Percentiles rank a stretch among this genome's conserved stretches.
Evolutionary conservation across 37 sponge, comb jelly and placozoan genomes (phyloP).

Genomic region (Halichondria panicea): DNA sequence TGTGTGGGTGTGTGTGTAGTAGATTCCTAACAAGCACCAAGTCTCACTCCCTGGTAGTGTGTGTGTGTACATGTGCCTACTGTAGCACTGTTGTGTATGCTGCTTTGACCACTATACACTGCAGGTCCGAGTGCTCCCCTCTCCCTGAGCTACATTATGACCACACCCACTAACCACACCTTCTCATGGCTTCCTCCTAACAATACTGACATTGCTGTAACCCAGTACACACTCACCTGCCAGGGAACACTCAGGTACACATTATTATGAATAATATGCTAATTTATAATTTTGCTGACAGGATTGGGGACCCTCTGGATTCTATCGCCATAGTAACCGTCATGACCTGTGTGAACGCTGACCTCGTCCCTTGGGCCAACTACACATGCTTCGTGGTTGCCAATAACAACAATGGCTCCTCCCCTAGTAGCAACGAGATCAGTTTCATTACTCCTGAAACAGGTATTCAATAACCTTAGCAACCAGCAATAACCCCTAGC

Average conservation of each 20-base stretch:
- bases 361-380: not conserved
- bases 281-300: too few relatives aligned
- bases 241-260: too few relatives aligned
- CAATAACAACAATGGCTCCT: constrained; percentile 2
- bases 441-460: not conserved
- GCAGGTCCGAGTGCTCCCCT: constrained; percentile 16
- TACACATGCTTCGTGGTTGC: constrained; percentile 29
- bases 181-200: constrained; percentile 10
- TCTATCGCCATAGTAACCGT: not conserved
- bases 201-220: not conserved
- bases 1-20: too few relatives aligned
- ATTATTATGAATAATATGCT: too few relatives aligned
- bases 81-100: too few relatives aligned
- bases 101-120: too few relatives aligned
- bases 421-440: not conserved
- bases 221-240: constrained; percentile 1
- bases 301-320: not conserved
- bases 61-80: too few relatives aligned
- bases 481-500: not conserved
- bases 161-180: not conserved
- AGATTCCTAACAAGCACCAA: too few relatives aligned
- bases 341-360: not conserved
- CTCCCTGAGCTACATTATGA: not conserved
- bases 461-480: not conserved
- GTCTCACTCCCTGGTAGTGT: too few relatives aligned